Base-by-base conservation (phyloP, 1,140 invertebrate species). In the Drosophila arawakana region DNA sequence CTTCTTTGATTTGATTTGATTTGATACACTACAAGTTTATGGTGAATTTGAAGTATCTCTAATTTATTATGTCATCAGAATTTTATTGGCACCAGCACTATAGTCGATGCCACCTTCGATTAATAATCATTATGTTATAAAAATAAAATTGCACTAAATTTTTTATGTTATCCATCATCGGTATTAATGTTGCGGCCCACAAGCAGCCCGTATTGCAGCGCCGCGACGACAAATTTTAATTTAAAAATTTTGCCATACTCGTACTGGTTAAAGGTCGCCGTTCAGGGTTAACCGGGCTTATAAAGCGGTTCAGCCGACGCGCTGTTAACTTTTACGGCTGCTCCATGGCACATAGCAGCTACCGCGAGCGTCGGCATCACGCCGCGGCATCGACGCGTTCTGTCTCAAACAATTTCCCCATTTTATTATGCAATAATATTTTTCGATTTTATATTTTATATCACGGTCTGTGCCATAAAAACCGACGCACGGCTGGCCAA, bases 401-500 rank as follows among this genome's bases (percentile, higher is more conserved):
- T 55, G 55, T 37, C 54, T 43, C 63, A 43, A 63, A 59, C 61
- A 80, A 70, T 80, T 76, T 63, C 37, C 7, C 6, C 60, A 63
- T 84, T 88, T 88, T 88, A 88, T 84, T 89, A 76, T 78, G 80
- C 85, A 73, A 89, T 89, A 89, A 88, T 88, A 84, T 88, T 90
- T 88, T 89, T 84, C 77, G 84, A 84, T 84, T 89, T 86, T 80
- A 70, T 77, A 78, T 77, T 80, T 77, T 84, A 88, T 82, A 88
- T 58, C 72, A 68, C 50, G 44, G 59, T 37, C 37, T 44, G 41
- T 34, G 55, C 70, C 18, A 73, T 65, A 76, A 76, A 76, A 65
- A 47, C 47, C 18, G 44, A 49, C 41, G 59, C 68, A 63, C 65
- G 21, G 34, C 60, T 13, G 7, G 30, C n/a, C 54, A 13, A 30